These are phyloP conservation scores for Thelaira solivaga DNA, from an alignment of 2,888 invertebrate genomes.

Conservation along the genomic window DNA sequence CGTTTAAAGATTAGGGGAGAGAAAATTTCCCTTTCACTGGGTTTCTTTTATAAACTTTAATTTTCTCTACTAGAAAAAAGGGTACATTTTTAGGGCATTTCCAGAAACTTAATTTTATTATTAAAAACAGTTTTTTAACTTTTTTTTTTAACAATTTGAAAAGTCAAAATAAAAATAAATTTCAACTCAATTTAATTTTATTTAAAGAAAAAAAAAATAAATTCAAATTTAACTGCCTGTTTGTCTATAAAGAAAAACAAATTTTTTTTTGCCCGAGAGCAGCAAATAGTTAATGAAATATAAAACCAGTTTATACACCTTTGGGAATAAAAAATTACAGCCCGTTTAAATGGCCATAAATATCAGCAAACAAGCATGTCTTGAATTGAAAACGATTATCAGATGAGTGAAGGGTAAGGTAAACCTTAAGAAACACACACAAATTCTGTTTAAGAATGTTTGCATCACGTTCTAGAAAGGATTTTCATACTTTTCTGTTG, in stretches of 20 bases:
- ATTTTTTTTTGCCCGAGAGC: too few relatives aligned
- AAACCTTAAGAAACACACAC: too few relatives aligned
- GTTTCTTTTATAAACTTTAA: neutral
- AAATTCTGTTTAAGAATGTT: too few relatives aligned
- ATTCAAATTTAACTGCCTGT: conserved; percentile 28
- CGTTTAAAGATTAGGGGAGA: conserved; percentile 8
- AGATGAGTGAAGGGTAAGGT: too few relatives aligned
- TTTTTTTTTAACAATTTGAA: conserved; percentile 1
- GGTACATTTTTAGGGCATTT: neutral
- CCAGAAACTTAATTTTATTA: too few relatives aligned
- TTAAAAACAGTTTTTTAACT: neutral
- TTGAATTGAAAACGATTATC: too few relatives aligned
- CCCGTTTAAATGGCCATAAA: too few relatives aligned
- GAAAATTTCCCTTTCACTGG: neutral
- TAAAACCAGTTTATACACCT: conserved; percentile 21
- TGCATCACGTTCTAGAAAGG: too few relatives aligned
- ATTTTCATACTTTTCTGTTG: too few relatives aligned
- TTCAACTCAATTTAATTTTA: conserved; percentile 14
- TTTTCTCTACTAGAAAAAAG: neutral
- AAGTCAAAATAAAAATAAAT: conserved; percentile 58
- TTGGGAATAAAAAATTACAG: neutral
- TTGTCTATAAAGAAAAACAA: too few relatives aligned
- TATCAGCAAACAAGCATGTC: too few relatives aligned
- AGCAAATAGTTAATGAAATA: conserved; percentile 47
- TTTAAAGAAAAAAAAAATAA: neutral